Base-by-base conservation (phyloP, 2,797 vertebrate species). In the Halcyon chelicuti region DNA sequence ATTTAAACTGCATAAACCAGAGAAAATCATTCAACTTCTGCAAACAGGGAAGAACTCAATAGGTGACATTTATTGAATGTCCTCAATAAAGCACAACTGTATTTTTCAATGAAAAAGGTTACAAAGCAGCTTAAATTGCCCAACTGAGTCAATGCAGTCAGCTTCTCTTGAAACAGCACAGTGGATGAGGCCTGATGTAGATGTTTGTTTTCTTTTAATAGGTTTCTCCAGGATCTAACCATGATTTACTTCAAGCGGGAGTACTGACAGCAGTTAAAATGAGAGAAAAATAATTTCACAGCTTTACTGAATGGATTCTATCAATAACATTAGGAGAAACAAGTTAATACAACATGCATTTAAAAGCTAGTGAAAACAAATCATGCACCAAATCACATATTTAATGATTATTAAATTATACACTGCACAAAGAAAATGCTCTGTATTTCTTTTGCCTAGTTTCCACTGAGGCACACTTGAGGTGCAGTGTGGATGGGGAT, bases 401-500 rank as follows among this genome's bases (percentile, higher is more conserved):
- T 19, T n/a, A 51, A 61, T 31, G 1, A 26, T 73, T 79, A 58
- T 87, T 92, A 88, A 65, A 75, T 47, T 7, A 85, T 37, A 47
- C 47, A 29, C 29, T 39, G 35, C 31, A 55, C 37, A 60, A 90
- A 79, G 5, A 51, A 89, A 82, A 76, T 11, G 3, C 14, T 33
- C 46, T 63, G 18, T 10, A 37, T 79, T 75, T 81, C 29, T 84
- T 84, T 51, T 75, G 21, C 19, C 39, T 63, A 21, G 20, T 90
- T 93, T 80, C 28, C 44, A 52, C 44, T 19, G 52, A 72, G 44
- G 28, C 10, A 39, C 26, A 31, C 1, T 4, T 17, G 52, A 77
- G 39, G 15, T 31, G 23, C 9, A 61, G 4, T 0, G 0, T 0
- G 0, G 7, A 29, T 47, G 16, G 6, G 20, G 16, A 29, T 49